Evolutionary conservation across 2,888 invertebrate species (phyloP).

Genomic region (Prosapia bicincta): DNA sequence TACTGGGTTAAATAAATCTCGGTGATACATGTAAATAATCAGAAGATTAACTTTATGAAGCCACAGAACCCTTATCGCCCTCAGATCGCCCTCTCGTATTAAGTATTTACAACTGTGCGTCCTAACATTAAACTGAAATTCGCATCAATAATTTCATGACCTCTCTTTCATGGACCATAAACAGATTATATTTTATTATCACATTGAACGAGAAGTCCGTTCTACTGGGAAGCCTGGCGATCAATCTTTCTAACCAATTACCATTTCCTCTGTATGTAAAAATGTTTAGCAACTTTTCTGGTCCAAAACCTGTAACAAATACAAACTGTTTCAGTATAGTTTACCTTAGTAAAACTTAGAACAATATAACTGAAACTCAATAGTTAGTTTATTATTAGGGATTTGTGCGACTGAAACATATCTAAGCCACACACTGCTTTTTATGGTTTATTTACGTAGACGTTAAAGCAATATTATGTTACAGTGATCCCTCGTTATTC

Average conservation of each 20-base stretch:
- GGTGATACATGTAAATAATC: background rate
- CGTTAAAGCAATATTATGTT: no score
- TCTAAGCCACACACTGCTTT: no score
- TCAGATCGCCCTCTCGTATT: background rate
- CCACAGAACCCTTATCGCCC: background rate
- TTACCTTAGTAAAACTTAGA: no score
- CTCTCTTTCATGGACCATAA: background rate
- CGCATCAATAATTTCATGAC: background rate
- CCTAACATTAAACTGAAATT: background rate
- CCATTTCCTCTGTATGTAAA: background rate
- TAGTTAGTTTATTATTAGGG: no score
- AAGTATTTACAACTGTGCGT: background rate
- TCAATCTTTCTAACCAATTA: background rate
- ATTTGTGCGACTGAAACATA: no score
- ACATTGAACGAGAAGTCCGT: background rate
- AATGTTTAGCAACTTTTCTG: no score
- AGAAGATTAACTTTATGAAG: background rate
- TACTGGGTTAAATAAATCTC: background rate
- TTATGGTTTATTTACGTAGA: no score
- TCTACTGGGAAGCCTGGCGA: background rate
- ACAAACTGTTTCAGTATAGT: no score
- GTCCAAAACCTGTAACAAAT: no score
- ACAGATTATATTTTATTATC: background rate
- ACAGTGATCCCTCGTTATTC: no score
- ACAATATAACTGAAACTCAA: no score